Evolutionary conservation across 2,888 invertebrate genomes (phyloP), one percentile per base, ranked within the genome.

Genomic region (Kuschelorhynchus macadamiae): DNA sequence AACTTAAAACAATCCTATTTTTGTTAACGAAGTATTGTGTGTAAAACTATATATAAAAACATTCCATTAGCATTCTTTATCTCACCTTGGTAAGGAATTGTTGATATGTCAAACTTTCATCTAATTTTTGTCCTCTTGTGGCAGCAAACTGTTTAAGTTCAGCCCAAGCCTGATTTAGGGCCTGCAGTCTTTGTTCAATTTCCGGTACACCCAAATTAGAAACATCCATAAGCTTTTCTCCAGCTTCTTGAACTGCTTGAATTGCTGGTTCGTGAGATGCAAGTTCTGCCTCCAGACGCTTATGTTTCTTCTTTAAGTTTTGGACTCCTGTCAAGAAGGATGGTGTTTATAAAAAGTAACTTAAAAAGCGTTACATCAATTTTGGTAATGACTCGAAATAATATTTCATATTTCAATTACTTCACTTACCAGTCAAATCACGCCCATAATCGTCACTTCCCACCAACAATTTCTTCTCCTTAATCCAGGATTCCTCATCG

Each of bases 401-500:
- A n/a, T n/a, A n/a, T n/a, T n/a, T n/a, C n/a, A n/a, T n/a, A 11
- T 11, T n/a, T 12, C 12, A 7, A 8, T 4, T n/a, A 17, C 12
- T 17, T 32, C 9, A 16, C 16, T 32, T 59, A 69, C 69, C 69
- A 2, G 98, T 98, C 76, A 99, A 86, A 83, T 99, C 98, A 71
- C 98, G 93, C 0, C 98, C 98, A 82, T 98, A 98, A 85, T 99
- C 99, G 83, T 98, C 98, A 0, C 97, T 97, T 1, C 97, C 95
- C 0, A 98, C 98, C 17, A 98, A 87, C 21, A 99, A 87, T 81
- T 98, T 98, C 89, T 98, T 99, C 83, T 99, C 98, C 82, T 75
- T 98, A 83, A 99, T 98, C 98, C 98, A 99, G 5, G 97, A 96
- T 85, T 99, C 98, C 85, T 99, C 98, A 81, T 99, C 98, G 71